Percentiles rank a stretch among this genome's conserved stretches.
These are phyloP conservation scores for Phylloscopus whistleri DNA, from an alignment of 2,113 vertebrate genomes.

Conservation along the genomic window DNA sequence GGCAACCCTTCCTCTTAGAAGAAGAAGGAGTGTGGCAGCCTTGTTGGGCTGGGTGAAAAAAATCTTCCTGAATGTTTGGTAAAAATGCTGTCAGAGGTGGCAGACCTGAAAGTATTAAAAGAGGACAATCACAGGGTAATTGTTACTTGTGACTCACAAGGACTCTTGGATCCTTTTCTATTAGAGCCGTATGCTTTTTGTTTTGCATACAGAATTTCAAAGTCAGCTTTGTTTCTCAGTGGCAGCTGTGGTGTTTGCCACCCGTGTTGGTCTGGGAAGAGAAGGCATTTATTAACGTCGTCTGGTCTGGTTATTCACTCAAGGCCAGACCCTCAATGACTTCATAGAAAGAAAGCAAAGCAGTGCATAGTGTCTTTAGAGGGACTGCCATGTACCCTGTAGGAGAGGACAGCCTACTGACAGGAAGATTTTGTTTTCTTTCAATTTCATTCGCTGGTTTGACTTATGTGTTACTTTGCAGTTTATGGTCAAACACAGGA, in stretches of 20 bases:
- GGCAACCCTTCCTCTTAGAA: neutral
- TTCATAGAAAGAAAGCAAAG: neutral
- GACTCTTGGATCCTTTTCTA: neutral
- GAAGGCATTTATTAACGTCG: neutral
- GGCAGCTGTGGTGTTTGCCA: neutral
- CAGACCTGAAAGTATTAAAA: neutral
- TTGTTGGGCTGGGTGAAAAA: neutral
- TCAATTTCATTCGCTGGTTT: neutral
- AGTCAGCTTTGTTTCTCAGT: neutral
- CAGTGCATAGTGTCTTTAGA: neutral
- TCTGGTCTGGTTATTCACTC: neutral
- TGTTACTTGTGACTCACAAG: neutral
- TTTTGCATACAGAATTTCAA: conserved; percentile 11
- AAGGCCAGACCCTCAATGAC: neutral
- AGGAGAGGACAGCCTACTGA: neutral
- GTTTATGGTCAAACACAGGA: neutral
- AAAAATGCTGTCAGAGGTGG: neutral
- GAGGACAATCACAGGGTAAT: neutral
- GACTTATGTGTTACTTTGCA: neutral
- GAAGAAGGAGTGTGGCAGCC: neutral
- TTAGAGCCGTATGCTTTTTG: neutral
- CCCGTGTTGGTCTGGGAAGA: neutral
- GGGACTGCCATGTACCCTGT: neutral
- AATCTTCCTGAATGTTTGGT: neutral
- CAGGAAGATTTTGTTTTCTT: conserved; percentile 5